A percentile compares a stretch with the other conserved stretches of the same genome.
Conservation (phyloP, 1,140 invertebrate species). For the Lepeophtheirus salmonis region DNA sequence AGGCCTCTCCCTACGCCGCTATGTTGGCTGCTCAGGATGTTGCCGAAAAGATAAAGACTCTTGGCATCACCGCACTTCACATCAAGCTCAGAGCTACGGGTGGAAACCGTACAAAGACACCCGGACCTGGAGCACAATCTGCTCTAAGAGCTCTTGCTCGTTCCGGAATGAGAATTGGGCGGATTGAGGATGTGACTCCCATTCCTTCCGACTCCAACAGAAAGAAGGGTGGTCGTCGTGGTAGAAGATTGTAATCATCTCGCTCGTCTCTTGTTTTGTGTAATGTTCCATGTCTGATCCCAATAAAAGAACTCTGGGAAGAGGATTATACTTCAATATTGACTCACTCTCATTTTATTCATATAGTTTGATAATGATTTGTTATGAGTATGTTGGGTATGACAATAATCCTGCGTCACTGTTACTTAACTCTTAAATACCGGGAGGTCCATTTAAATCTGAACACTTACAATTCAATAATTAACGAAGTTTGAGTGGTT, state of each 20-base stretch:
- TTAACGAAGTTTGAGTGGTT: too few relatives aligned
- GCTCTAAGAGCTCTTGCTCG: conserved; percentile 90
- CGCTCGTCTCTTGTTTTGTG: neutral
- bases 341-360: neutral
- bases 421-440: neutral
- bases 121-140: conserved; percentile 94
- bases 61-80: conserved; percentile 93
- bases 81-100: conserved; percentile 96
- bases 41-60: conserved; percentile 87
- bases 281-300: neutral
- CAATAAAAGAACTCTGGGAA: neutral
- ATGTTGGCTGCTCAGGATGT: conserved; percentile 99
- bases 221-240: conserved; percentile 97
- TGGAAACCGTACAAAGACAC: conserved; percentile 93
- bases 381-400: too few relatives aligned
- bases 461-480: too few relatives aligned
- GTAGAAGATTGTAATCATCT: conserved; percentile 73
- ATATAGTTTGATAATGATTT: neutral
- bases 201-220: conserved; percentile 96
- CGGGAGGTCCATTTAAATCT: too few relatives aligned
- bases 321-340: neutral
- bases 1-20: conserved; percentile 97
- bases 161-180: conserved; percentile 96
- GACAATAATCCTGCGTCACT: neutral
- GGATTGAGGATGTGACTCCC: conserved; percentile 98